These are phyloP conservation scores for Pomatostomus ruficeps DNA, from an alignment of 2,113 vertebrate species.

Conservation along the genomic window DNA sequence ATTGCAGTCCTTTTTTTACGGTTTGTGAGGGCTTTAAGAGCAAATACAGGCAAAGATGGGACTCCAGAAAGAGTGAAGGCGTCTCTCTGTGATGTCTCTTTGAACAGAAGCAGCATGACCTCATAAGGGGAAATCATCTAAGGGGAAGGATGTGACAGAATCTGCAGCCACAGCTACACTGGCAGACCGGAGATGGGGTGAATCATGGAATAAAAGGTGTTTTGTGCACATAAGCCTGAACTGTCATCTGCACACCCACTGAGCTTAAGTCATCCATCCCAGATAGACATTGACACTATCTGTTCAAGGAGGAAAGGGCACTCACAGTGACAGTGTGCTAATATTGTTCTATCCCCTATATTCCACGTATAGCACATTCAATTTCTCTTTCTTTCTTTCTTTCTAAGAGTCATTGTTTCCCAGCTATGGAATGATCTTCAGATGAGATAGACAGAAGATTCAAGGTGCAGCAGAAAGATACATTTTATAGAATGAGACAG, in stretches of 20 bases:
- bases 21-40: neutral
- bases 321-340: neutral
- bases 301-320: neutral
- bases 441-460: neutral
- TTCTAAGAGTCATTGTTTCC: neutral
- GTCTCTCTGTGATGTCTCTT: neutral
- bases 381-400: neutral
- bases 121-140: neutral
- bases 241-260: neutral
- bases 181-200: neutral
- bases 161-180: neutral
- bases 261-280: neutral
- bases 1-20: neutral
- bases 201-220: neutral
- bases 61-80: neutral
- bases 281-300: neutral
- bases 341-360: neutral
- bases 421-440: neutral
- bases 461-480: neutral
- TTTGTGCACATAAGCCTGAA: neutral
- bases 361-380: neutral
- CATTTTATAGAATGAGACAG: neutral
- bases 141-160: neutral
- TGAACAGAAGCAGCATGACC: neutral
- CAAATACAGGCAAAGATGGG: neutral